Percentiles rank a stretch among this genome's conserved stretches.
These are phyloP conservation scores for Elaphurus davidianus DNA, from an alignment of 2,113 vertebrate genomes.

Conservation along the genomic window DNA sequence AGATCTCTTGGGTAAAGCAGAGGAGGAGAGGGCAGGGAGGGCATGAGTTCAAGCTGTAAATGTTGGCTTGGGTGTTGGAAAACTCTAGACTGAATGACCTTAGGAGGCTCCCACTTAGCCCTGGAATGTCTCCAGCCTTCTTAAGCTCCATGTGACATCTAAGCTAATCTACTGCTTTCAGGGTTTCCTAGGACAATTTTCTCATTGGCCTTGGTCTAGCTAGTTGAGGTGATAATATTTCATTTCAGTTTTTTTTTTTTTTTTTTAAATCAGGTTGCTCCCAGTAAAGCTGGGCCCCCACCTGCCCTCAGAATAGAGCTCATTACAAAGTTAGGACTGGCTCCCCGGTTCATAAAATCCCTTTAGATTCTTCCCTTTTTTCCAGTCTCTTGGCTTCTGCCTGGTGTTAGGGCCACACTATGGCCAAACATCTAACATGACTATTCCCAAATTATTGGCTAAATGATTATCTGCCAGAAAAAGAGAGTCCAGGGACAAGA, in stretches of 20 bases:
- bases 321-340: neutral
- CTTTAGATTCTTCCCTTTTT: neutral
- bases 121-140: neutral
- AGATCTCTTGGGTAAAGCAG: constrained; percentile 21
- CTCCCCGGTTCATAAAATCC: neutral
- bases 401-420: neutral
- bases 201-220: neutral
- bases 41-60: neutral
- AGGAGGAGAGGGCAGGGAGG: constrained; percentile 1
- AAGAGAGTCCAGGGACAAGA: neutral
- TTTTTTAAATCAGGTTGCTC: neutral
- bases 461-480: neutral
- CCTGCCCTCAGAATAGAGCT: neutral
- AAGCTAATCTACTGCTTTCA: neutral
- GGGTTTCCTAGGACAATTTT: neutral
- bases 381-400: neutral
- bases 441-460: neutral
- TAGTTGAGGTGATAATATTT: neutral
- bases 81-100: neutral
- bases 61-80: constrained; percentile 28
- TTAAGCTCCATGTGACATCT: neutral
- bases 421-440: constrained; percentile 22
- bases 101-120: neutral
- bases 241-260: neutral
- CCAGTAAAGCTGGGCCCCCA: neutral